These are phyloP conservation scores for Osmerus mordax DNA, from an alignment of 2,113 vertebrate species.

Conservation along the genomic window DNA sequence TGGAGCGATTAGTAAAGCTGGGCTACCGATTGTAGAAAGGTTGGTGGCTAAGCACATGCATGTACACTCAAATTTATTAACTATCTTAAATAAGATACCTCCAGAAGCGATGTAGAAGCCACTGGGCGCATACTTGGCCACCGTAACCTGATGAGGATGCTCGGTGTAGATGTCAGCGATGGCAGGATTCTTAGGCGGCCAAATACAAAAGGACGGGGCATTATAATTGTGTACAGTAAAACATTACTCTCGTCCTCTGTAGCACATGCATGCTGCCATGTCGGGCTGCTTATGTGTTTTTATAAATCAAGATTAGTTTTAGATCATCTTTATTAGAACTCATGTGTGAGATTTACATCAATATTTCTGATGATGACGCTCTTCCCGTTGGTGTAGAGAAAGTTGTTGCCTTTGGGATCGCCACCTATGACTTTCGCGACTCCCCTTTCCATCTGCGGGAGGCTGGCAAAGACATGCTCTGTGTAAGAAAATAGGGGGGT, in stretches of 20 bases:
- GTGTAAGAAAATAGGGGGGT: constrained; percentile 6
- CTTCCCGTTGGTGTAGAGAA: constrained; percentile 95
- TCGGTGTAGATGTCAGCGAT: constrained; percentile 96
- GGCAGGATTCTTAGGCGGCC: constrained; percentile 82
- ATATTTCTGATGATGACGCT: constrained; percentile 94
- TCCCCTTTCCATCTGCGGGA: constrained; percentile 93
- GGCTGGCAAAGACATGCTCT: constrained; percentile 93
- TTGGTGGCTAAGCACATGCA: too few species aligned
- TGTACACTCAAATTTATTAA: too few species aligned
- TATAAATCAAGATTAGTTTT: too few species aligned
- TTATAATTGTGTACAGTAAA: neutral
- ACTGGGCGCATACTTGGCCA: constrained; percentile 93
- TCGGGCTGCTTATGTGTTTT: neutral
- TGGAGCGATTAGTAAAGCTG: neutral
- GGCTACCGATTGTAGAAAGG: too few species aligned
- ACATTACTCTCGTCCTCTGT: neutral
- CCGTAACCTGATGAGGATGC: constrained; percentile 87
- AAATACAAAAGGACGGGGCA: neutral
- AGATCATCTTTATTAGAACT: too few species aligned
- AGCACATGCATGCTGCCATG: neutral
- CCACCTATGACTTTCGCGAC: constrained; percentile 92
- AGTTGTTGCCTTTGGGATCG: constrained; percentile 92
- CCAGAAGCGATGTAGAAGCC: constrained; percentile 96
- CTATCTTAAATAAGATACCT: constrained; percentile 68
- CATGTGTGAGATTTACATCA: constrained; percentile 72